Conservation (phyloP, 2,797 vertebrate genomes). For the Oryzias sinensis region DNA sequence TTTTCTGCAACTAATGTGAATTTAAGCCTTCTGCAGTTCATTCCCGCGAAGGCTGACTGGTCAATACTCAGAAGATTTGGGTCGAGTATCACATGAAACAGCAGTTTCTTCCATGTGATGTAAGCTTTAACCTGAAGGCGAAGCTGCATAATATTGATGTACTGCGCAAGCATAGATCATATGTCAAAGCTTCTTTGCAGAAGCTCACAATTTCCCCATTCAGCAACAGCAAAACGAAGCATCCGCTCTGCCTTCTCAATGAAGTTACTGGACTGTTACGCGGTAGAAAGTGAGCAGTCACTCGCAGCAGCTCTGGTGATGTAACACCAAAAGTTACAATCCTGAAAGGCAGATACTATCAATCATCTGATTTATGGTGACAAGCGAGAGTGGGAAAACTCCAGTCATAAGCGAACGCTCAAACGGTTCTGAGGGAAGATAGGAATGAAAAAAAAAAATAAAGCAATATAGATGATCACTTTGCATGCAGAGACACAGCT, state of each 20-base stretch:
- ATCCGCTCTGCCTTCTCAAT: conserved; percentile 40
- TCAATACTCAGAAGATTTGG: conserved; percentile 28
- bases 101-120: conserved; percentile 45
- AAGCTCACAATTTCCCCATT: conserved; percentile 22
- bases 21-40: conserved; percentile 16
- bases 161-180: conserved; percentile 39
- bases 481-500: conserved; percentile 43
- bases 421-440: conserved; percentile 61
- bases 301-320: conserved; percentile 58
- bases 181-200: conserved; percentile 45
- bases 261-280: conserved; percentile 48
- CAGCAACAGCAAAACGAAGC: conserved; percentile 24
- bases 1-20: neutral
- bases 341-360: conserved; percentile 65
- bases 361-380: conserved; percentile 79
- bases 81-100: conserved; percentile 37
- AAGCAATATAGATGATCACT: conserved; percentile 31
- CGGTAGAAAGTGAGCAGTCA: conserved; percentile 58
- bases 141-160: conserved; percentile 45
- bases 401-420: conserved; percentile 69
- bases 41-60: conserved; percentile 13
- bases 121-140: conserved; percentile 44
- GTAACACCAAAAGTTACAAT: conserved; percentile 71
- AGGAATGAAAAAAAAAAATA: conserved; percentile 4
- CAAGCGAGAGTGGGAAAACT: conserved; percentile 60